Conservation (phyloP, 2,888 invertebrate genomes). For the Latrodectus elegans region DNA sequence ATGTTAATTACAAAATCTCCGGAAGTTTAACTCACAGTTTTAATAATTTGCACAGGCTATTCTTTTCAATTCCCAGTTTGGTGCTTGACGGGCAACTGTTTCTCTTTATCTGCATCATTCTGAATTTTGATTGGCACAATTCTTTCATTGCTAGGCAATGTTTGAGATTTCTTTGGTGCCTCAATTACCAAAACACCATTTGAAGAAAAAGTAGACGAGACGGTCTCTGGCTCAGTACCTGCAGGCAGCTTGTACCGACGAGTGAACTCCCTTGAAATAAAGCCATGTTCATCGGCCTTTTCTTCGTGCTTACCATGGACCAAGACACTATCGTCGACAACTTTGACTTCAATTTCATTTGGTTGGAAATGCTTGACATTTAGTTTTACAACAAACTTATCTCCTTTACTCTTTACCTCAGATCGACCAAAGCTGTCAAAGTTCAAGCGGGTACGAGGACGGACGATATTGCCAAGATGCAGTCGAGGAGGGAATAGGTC, state of each 20-base stretch:
- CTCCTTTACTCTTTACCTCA: constrained; percentile 43
- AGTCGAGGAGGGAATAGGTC: constrained; percentile 51
- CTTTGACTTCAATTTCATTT: constrained; percentile 69
- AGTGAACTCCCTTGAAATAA: constrained; percentile 69
- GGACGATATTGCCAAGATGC: constrained; percentile 30
- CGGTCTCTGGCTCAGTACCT: constrained; percentile 66
- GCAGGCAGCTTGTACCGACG: constrained; percentile 70
- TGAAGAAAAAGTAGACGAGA: constrained; percentile 61
- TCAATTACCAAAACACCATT: constrained; percentile 67
- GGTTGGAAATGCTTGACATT: constrained; percentile 70
- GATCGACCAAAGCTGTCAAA: constrained; percentile 40
- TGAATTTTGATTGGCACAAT: constrained; percentile 61
- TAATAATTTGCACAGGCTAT: too few species aligned
- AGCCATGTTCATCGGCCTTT: constrained; percentile 70
- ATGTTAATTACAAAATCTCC: too few species aligned
- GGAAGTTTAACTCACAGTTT: too few species aligned
- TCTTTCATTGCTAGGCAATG: constrained; percentile 49
- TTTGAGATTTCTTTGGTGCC: constrained; percentile 65
- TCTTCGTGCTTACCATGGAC: constrained; percentile 71
- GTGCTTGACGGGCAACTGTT: too few species aligned
- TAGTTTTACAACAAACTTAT: constrained; percentile 65
- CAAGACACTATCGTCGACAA: constrained; percentile 68
- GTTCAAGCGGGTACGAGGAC: constrained; percentile 41
- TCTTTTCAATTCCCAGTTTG: too few species aligned
- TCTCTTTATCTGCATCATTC: background rate